These are phyloP conservation scores for Hippocampus guttulatus DNA, from an alignment of 2,113 vertebrate genomes.

Conservation along the genomic window DNA sequence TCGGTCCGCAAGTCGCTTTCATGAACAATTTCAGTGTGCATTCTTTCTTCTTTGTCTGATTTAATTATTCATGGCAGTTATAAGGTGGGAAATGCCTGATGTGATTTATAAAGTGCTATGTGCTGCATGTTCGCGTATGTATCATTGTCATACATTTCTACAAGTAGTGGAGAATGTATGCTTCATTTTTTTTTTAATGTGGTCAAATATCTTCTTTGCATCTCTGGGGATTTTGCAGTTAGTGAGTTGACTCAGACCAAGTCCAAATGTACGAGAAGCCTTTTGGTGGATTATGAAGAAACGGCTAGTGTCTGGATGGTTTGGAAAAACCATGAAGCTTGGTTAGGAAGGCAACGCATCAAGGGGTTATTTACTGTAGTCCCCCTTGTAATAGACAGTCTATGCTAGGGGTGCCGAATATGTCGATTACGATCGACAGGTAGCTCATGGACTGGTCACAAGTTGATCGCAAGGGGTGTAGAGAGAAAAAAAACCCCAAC, in stretches of 20 bases:
- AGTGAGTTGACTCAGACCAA: not conserved
- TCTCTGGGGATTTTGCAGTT: not conserved
- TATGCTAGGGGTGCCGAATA: too few relatives aligned
- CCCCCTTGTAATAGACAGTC: too few relatives aligned
- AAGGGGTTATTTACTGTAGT: not conserved
- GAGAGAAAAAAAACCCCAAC: too few relatives aligned
- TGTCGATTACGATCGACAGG: too few relatives aligned
- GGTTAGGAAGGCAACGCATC: not conserved
- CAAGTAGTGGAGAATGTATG: not conserved
- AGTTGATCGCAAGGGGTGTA: too few relatives aligned
- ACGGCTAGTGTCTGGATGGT: too few relatives aligned
- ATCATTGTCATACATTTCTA: not conserved
- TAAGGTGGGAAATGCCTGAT: slow-evolving; percentile 28
- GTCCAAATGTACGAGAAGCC: not conserved
- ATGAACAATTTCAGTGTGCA: slow-evolving; percentile 42
- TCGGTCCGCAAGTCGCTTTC: slow-evolving; percentile 38
- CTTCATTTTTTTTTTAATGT: not conserved
- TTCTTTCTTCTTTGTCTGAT: slow-evolving; percentile 38
- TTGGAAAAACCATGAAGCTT: not conserved
- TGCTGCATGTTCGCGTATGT: slow-evolving; percentile 12
- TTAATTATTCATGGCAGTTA: slow-evolving; percentile 41
- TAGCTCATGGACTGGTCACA: too few relatives aligned
- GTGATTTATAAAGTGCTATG: slow-evolving; percentile 17
- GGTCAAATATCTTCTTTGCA: not conserved
- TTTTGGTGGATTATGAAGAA: not conserved